Conservation (phyloP, 2,797 vertebrate genomes). For the Argyrosomus regius region DNA sequence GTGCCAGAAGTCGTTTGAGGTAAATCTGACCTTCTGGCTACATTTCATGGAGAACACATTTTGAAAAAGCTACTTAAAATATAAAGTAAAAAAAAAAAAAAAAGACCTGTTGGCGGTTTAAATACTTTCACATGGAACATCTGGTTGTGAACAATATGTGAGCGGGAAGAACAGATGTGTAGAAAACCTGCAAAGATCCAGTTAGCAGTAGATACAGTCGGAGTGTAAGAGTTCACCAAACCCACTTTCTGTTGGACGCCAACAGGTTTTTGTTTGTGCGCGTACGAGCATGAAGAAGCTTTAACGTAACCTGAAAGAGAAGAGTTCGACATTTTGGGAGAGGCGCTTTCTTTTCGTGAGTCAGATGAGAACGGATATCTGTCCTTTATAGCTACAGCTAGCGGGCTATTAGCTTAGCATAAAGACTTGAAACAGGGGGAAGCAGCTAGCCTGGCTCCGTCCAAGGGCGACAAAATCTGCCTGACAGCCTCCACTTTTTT, state of each 20-base stretch:
- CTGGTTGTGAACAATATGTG: constrained; percentile 36
- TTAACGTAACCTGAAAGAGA: neutral
- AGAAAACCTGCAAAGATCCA: constrained; percentile 42
- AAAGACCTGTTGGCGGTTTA: constrained; percentile 36
- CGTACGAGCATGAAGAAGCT: too few relatives aligned
- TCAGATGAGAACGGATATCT: neutral
- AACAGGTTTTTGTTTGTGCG: neutral
- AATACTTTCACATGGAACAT: constrained; percentile 51
- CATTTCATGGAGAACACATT: constrained; percentile 18
- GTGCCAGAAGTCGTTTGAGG: neutral
- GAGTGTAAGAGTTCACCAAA: constrained; percentile 49
- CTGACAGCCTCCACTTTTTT: neutral
- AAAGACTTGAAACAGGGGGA: neutral
- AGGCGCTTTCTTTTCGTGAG: neutral
- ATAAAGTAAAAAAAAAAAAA: constrained; percentile 23
- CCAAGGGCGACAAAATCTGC: neutral
- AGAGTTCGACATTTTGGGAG: constrained; percentile 5
- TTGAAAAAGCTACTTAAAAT: constrained; percentile 1
- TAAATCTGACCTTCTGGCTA: constrained; percentile 25
- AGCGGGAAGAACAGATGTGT: constrained; percentile 31
- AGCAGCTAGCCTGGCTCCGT: neutral
- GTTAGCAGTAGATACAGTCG: neutral
- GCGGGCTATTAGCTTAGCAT: neutral
- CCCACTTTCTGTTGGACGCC: neutral
- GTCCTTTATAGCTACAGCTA: neutral